Evolutionary conservation across 2,113 vertebrate genomes (phyloP).

Genomic region (Otus sunia): DNA sequence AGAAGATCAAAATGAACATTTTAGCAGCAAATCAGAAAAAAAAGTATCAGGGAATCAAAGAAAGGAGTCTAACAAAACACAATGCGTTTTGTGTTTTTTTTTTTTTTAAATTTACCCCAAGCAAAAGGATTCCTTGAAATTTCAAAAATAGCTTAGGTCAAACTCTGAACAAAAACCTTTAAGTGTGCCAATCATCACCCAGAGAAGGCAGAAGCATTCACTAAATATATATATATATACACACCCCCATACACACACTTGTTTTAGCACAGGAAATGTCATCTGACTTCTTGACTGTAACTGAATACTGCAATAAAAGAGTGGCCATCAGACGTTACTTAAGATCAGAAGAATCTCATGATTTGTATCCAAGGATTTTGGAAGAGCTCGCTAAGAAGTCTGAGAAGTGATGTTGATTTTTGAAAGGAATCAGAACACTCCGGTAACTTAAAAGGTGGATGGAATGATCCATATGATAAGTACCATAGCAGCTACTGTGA

Average conservation of each 20-base stretch:
- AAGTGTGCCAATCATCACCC: not conserved
- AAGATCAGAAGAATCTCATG: not conserved
- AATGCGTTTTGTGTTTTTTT: not conserved
- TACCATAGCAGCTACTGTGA: not conserved
- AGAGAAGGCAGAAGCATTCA: not conserved
- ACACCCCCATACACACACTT: not conserved
- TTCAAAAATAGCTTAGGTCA: not conserved
- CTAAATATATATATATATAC: not conserved
- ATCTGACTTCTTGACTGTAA: constrained; percentile 40
- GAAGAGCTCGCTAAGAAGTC: not conserved
- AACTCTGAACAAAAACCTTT: not conserved
- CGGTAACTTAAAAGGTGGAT: not conserved
- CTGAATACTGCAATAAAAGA: not conserved
- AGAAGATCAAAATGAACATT: not conserved
- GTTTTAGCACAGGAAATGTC: constrained; percentile 27
- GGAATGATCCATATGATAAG: not conserved
- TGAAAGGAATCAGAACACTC: not conserved
- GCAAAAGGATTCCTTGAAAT: not conserved
- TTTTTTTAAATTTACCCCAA: not conserved
- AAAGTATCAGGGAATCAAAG: not conserved
- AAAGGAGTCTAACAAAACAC: not conserved
- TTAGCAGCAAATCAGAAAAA: not conserved
- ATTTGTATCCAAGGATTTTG: not conserved
- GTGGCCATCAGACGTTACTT: not conserved
- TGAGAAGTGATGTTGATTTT: not conserved